Evolutionary conservation across 2,888 invertebrate species (phyloP), one percentile per base, ranked within the genome.

Genomic region (Tenthredo amoena): DNA sequence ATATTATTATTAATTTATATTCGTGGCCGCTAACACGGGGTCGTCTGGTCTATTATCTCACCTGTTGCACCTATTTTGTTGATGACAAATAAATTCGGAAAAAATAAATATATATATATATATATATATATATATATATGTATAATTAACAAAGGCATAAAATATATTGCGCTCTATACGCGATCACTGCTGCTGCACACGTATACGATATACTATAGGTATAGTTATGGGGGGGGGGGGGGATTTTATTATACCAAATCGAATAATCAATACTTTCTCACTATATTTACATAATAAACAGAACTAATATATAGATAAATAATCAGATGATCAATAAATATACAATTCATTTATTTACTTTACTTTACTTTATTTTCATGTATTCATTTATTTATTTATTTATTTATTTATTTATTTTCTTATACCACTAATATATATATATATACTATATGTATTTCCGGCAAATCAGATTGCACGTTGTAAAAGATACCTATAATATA

Each of bases 401-500:
- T 43, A 74, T 47, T 74, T 10, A 40, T 74, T 50, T 50, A 31
- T 18, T 77, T 77, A 47, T 50, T 50, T 12, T 18, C 43, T 72
- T 40, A 43, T 50, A 37, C 18, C 12, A 2, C 15, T 37, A 72
- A 72, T 37, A 40, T 72, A 72, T 55, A n/a, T 55, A 43, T 43
- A 18, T 43, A n/a, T 43, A 68, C 65, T 68, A 34, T 72, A 74
- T 74, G 9, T 43, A 18, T 43, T 15, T 43, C 12, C 10, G 26
- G 74, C 43, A 68, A 34, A 34, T 68, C 34, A 77, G 9, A 77
- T 77, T 77, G 47, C 55, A 50, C 34, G 31, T 77, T 77, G 77
- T 77, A 77, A 77, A 77, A 77, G 77, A 77, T 77, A 77, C 43
- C 72, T 74, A 10, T 43, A 43, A 43, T 74, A 74, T 72, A 72